Conservation (phyloP, 1,140 invertebrate genomes). For the Eumaeus atala region DNA sequence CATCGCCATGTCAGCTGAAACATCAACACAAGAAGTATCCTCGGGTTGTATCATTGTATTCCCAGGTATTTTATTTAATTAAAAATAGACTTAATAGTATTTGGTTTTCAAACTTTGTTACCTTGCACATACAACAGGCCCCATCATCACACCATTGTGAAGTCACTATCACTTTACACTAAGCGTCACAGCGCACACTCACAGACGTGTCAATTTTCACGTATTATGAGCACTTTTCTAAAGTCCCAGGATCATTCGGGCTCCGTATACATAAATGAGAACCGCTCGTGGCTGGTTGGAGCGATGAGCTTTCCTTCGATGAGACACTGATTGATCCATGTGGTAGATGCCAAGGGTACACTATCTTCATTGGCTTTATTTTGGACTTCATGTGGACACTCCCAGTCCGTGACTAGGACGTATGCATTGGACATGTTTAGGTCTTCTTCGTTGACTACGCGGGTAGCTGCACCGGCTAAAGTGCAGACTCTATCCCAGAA, state of each 20-base stretch:
- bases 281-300: constrained; percentile 68
- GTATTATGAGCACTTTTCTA: constrained; percentile 62
- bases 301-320: constrained; percentile 72
- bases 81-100: background rate
- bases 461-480: constrained; percentile 74
- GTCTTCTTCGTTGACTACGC: constrained; percentile 65
- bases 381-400: constrained; percentile 74
- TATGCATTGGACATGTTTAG: constrained; percentile 67
- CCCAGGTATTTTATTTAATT: background rate
- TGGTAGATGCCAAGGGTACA: constrained; percentile 75
- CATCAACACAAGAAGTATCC: too few species aligned
- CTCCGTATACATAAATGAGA: constrained; percentile 68
- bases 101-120: background rate
- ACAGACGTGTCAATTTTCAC: constrained; percentile 63
- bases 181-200: constrained; percentile 31
- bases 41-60: background rate
- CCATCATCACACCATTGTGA: background rate
- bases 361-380: constrained; percentile 71
- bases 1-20: too few species aligned
- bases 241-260: constrained; percentile 71
- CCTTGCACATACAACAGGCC: background rate
- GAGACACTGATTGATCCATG: constrained; percentile 76
- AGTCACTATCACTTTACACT: constrained; percentile 24
- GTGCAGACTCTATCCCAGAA: constrained; percentile 76
- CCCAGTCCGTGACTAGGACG: constrained; percentile 71